Base-by-base conservation (phyloP, 2,797 vertebrate species). In the Enteromius fasciolatus region DNA sequence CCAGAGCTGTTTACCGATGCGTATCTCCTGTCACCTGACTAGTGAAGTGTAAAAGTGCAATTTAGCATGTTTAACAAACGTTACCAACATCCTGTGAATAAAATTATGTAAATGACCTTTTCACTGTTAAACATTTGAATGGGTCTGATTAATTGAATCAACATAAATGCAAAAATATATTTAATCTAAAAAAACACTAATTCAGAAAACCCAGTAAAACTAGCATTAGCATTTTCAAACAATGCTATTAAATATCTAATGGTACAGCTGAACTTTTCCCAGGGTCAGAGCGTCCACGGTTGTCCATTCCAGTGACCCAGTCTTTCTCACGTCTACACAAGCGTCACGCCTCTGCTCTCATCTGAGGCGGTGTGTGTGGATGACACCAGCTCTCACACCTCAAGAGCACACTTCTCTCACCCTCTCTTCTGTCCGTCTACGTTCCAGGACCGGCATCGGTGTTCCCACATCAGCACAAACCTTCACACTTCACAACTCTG, bases 381-480 rank as follows among this genome's bases (percentile, higher is more conserved):
- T 31, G 79, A 64, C 78, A 83, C 73, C 85, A 80, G 66, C 46
- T n/a, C 54, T 83, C 77, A 83, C 85, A 83, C 85, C 67, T 78
- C 36, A 18, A 17, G 15, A 31, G 61, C 74, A 77, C 76, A 86
- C 82, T 84, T 84, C 75, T 75, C 17, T 83, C 82, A 63, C 78
- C 23, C 48, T 72, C 50, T 74, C 64, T 61, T n/a, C n/a, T 31
- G 31, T 54, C 57, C 12, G 15, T 39, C 57, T 48, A 67, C 48
- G 61, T 25, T 46, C 48, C 28, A 39, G 20, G 64, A 67, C 54
- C 17, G 15, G 15, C 59, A n/a, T 44, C 12, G 8, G 31, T 48
- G 11, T 81, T 84, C 73, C 78, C 83, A 81, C 46, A 57, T 25
- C 33, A 31, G 66, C 73, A 81, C 78, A 33, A 3, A 41, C 23